These are phyloP conservation scores for Apteryx mantelli DNA, from an alignment of 2,113 vertebrate species.

Conservation along the genomic window DNA sequence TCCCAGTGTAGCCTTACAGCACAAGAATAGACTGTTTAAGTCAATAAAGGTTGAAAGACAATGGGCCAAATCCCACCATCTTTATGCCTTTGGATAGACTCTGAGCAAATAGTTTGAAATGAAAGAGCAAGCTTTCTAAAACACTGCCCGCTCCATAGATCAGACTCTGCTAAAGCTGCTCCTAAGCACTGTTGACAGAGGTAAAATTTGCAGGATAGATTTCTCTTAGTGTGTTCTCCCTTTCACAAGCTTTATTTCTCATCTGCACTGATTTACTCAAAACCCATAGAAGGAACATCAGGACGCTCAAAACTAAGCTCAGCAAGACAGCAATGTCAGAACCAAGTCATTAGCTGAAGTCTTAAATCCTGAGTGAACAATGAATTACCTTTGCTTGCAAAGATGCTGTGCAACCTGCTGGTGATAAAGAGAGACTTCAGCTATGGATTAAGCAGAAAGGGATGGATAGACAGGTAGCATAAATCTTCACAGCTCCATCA, in stretches of 20 bases:
- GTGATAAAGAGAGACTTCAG: fast-evolving
- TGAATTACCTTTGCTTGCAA: not conserved
- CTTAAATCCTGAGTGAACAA: not conserved
- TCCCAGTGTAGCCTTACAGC: not conserved
- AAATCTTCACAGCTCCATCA: not conserved
- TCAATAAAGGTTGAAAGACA: not conserved
- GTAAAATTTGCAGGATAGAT: not conserved
- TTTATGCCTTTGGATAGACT: not conserved
- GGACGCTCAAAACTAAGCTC: not conserved
- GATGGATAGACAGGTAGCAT: not conserved
- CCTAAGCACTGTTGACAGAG: not conserved
- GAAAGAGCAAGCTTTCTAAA: not conserved
- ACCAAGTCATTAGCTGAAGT: not conserved
- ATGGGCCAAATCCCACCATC: not conserved
- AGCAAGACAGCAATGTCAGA: not conserved
- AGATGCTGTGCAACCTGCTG: fast-evolving
- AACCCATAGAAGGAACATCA: not conserved
- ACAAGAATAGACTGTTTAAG: not conserved
- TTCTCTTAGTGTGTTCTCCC: not conserved
- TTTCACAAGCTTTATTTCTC: not conserved
- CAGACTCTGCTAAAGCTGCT: not conserved
- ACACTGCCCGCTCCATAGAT: not conserved
- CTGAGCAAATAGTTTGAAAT: not conserved
- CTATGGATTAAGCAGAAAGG: fast-evolving
- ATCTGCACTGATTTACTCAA: not conserved